Conservation (phyloP, 2,888 invertebrate species). For the Catocala nupta region DNA sequence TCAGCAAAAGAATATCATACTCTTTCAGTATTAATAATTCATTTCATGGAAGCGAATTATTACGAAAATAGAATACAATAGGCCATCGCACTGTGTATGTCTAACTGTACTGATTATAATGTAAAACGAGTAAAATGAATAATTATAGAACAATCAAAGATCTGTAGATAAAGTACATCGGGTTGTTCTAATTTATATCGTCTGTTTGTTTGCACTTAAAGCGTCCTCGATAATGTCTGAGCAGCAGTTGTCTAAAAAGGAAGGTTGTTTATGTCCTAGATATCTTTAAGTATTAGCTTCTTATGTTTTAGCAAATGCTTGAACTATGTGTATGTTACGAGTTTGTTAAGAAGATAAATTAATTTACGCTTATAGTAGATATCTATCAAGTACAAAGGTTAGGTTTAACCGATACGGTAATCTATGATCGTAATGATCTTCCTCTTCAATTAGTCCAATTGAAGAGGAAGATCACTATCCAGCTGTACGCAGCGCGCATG, state of each 20-base stretch:
- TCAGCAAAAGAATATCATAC: slow-evolving; percentile 37
- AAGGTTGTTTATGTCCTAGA: too few species aligned
- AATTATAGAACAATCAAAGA: too few species aligned
- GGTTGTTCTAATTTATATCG: too few species aligned
- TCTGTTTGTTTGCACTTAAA: too few species aligned
- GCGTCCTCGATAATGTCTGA: too few species aligned
- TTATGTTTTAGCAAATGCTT: background rate
- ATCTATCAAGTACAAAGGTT: slow-evolving; percentile 14
- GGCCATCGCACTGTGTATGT: background rate
- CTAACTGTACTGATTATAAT: background rate
- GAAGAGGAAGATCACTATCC: background rate
- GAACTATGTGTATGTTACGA: background rate
- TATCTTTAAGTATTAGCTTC: too few species aligned
- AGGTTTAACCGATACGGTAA: background rate
- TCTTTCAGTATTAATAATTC: slow-evolving; percentile 50
- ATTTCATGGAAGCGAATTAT: slow-evolving; percentile 17
- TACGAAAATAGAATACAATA: background rate
- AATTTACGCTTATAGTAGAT: slow-evolving; percentile 4
- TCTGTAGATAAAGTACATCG: too few species aligned
- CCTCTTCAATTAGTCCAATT: background rate
- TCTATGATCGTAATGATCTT: background rate
- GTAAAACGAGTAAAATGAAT: too few species aligned
- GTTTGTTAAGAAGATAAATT: background rate
- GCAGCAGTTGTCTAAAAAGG: too few species aligned
- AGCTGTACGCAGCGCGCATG: background rate